Evolutionary conservation across 92 coral and sea anemone genomes (phyloP), one percentile per base, ranked within the genome.

Genomic region (Metridium senile): DNA sequence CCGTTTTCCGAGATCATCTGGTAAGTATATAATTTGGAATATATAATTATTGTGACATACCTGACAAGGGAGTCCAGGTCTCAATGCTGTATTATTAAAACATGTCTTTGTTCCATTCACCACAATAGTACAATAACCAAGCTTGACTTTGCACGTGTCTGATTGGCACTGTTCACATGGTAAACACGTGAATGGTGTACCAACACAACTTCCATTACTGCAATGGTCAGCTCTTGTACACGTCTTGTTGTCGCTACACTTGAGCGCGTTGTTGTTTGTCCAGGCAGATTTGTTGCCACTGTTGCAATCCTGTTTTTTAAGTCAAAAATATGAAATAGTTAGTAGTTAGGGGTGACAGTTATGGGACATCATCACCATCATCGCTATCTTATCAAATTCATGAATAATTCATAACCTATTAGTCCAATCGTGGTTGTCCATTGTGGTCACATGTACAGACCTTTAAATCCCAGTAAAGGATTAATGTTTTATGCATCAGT

Each of bases 191-290:
- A 89, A 74, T 6, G 88, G 90, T 1, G 97, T 91, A 22, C 97
- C 97, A 26, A 66, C 75, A 58, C 97, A 88, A 33, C 74, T 68
- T 11, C 97, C 97, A 71, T 65, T 82, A 46, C 51, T 53, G 63
- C 97, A 91, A 66, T 52, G 91, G 39, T 91, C 97, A 54, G 74
- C 77, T 47, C 86, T 82, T 11, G 97, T 87, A 43, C 97, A 91
- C 2, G 81, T 82, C 0, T 61, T 61, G n/a, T 87, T 86, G 31
- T 91, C 97, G 28, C 75, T 82, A 70, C 95, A 90, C 2, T 33
- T 21, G 7, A 86, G 72, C 10, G 70, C 68, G 47, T 87, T 75
- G 86, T 87, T 33, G 62, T 80, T 87, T 10, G 89, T 76, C 96
- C 96, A 90, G 2, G 51, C 74, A 21, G 29, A 0, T 52, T 77